These are phyloP conservation scores for Sturnus vulgaris DNA, from an alignment of 2,113 vertebrate genomes.

Conservation along the genomic window DNA sequence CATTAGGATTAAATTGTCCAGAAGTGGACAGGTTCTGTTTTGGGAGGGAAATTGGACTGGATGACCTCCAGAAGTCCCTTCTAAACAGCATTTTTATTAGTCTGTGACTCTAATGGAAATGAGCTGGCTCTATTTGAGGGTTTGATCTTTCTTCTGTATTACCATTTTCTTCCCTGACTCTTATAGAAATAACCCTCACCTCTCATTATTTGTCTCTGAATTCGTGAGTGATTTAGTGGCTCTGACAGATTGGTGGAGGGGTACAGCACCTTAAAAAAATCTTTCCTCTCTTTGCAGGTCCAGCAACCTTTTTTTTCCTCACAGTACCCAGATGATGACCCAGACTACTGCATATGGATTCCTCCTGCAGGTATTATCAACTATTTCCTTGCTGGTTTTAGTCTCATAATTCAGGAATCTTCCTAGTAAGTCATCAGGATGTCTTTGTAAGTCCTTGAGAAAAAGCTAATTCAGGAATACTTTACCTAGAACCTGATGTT, in stretches of 20 bases:
- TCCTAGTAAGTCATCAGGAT: neutral
- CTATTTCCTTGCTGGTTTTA: neutral
- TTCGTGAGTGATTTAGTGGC: neutral
- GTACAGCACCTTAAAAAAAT: neutral
- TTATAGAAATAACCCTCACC: neutral
- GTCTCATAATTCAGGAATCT: neutral
- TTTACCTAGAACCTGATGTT: neutral
- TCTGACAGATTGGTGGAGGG: neutral
- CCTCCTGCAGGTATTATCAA: slow-evolving; percentile 90
- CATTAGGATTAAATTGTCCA: neutral
- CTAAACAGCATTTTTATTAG: neutral
- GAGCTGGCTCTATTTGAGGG: neutral
- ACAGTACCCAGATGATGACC: slow-evolving; percentile 90
- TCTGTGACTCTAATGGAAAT: neutral
- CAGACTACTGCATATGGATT: slow-evolving; percentile 95
- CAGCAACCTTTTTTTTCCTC: slow-evolving; percentile 71
- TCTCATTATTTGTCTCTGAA: neutral
- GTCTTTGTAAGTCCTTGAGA: neutral
- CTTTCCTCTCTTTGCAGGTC: slow-evolving; percentile 62
- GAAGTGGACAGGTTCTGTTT: neutral
- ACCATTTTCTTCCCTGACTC: neutral
- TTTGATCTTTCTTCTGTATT: neutral
- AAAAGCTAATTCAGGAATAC: neutral
- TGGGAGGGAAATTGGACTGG: neutral
- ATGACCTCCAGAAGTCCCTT: neutral